Percentiles rank a stretch among this genome's conserved stretches.
Evolutionary conservation across 2,888 invertebrate genomes (phyloP).

Genomic region (Sarcophaga carnaria): DNA sequence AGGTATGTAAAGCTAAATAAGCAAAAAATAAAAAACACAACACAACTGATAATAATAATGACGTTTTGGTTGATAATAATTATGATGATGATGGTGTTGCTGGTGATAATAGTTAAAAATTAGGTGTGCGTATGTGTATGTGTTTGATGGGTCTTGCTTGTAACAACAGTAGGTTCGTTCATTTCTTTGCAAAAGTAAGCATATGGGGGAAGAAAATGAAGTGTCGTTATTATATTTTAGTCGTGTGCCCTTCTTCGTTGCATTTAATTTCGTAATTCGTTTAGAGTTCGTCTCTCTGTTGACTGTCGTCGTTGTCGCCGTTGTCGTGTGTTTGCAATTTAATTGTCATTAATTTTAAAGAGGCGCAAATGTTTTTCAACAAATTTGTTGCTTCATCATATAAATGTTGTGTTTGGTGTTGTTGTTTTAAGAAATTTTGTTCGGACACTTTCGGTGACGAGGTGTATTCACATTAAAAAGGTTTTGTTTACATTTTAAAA

Average conservation of each 20-base stretch:
- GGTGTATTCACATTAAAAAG: too few relatives aligned
- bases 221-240: not conserved
- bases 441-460: not conserved
- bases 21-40: not conserved
- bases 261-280: slow-evolving; percentile 59
- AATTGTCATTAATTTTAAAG: slow-evolving; percentile 68
- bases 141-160: not conserved
- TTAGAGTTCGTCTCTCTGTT: slow-evolving; percentile 30
- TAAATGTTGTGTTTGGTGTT: not conserved
- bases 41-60: slow-evolving; percentile 1
- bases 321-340: slow-evolving; percentile 56
- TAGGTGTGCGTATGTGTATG: not conserved
- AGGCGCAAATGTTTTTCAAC: slow-evolving; percentile 63
- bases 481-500: not conserved
- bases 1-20: not conserved
- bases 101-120: slow-evolving; percentile 19
- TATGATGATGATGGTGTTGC: slow-evolving; percentile 31
- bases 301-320: not conserved
- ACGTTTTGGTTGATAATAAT: not conserved
- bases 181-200: not conserved
- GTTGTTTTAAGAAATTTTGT: not conserved
- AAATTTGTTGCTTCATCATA: slow-evolving; percentile 63
- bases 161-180: not conserved
- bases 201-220: not conserved
- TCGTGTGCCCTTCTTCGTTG: not conserved